phyloP scores from a whole-genome alignment of 2,113 vertebrate genomes.

The Hydropotes inermis region DNA sequence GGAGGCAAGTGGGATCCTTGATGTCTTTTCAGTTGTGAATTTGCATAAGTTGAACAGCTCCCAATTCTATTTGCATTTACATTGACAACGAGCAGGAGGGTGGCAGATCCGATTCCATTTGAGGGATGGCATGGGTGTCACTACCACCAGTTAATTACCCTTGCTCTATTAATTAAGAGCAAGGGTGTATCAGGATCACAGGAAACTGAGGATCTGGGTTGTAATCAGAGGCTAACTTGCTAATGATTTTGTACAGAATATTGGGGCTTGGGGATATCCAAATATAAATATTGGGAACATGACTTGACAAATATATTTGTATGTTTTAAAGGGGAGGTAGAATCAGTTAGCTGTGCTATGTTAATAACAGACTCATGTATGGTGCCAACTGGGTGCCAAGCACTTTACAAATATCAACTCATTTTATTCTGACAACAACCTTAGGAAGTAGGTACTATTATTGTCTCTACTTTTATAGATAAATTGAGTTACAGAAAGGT shows the following conservation, averaged over 20 bases:
- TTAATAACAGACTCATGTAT: background rate
- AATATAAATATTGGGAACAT: background rate
- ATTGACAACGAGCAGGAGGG: background rate
- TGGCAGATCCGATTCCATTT: background rate
- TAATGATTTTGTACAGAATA: background rate
- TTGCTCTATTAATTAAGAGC: background rate
- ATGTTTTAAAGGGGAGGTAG: background rate
- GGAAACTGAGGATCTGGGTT: background rate
- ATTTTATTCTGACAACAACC: background rate
- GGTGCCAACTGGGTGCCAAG: background rate
- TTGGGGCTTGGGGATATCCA: background rate
- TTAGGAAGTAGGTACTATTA: background rate
- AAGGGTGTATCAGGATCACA: background rate
- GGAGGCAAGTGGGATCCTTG: background rate
- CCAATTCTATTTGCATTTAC: background rate
- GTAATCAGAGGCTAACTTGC: background rate
- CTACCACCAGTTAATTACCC: background rate
- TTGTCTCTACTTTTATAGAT: background rate
- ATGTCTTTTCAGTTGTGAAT: background rate
- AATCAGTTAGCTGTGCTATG: background rate
- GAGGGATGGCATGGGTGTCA: background rate
- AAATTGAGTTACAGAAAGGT: background rate
- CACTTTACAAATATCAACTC: background rate
- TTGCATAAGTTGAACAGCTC: background rate
- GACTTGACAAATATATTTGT: background rate